phyloP scores from a whole-genome alignment of 2,888 invertebrate species.

The Tachina grossa region DNA sequence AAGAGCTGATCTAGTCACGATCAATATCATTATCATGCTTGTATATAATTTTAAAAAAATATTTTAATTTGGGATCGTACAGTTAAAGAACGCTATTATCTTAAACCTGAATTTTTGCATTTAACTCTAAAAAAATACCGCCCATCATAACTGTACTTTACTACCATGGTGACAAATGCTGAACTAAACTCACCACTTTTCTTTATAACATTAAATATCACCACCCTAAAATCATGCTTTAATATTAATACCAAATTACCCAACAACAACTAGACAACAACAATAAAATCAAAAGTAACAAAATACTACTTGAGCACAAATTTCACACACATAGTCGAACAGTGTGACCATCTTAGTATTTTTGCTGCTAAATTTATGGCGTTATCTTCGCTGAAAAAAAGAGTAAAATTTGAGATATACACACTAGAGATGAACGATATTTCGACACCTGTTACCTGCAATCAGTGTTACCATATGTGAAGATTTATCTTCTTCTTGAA shows the following conservation, averaged over 20 bases:
- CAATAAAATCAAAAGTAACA: slow-evolving; percentile 53
- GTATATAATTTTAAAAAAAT: no score
- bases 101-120: neutral
- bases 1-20: no score
- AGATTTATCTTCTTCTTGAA: no score
- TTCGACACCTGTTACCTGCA: no score
- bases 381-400: no score
- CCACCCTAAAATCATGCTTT: slow-evolving; percentile 67
- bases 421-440: no score
- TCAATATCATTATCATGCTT: no score
- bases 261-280: slow-evolving; percentile 55
- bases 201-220: slow-evolving; percentile 7
- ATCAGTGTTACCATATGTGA: no score
- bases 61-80: no score
- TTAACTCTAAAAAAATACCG: neutral
- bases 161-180: neutral
- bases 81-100: neutral
- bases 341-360: neutral
- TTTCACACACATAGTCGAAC: slow-evolving; percentile 1
- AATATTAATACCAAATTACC: slow-evolving; percentile 59
- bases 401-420: no score
- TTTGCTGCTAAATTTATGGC: neutral
- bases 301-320: slow-evolving; percentile 19
- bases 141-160: slow-evolving; percentile 54
- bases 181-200: slow-evolving; percentile 47